Percentiles rank a stretch among this genome's conserved stretches.
Evolutionary conservation across 2,113 vertebrate species (phyloP).

Genomic region (Carlito syrichta): DNA sequence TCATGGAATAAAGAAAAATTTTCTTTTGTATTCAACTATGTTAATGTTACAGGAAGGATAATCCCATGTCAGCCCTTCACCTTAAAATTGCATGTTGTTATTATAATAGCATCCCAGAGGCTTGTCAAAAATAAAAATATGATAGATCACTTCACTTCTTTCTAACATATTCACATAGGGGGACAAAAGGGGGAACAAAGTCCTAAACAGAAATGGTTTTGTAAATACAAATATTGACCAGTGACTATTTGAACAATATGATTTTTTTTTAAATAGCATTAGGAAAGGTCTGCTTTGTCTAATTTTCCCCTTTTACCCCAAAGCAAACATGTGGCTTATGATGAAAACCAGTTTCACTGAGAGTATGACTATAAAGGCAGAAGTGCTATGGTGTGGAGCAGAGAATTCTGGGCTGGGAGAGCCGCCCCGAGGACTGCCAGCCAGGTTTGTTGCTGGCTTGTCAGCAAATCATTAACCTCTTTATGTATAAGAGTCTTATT

Average conservation of each 20-base stretch:
- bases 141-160: conserved; percentile 17
- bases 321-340: conserved; percentile 35
- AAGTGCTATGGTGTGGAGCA: not conserved
- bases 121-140: conserved; percentile 48
- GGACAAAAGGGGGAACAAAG: not conserved
- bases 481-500: conserved; percentile 44
- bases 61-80: conserved; percentile 12
- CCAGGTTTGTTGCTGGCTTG: conserved; percentile 36
- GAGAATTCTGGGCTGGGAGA: not conserved
- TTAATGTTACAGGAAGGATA: not conserved
- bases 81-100: not conserved
- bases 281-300: conserved; percentile 31
- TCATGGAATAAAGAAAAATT: not conserved
- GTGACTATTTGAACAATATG: not conserved
- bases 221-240: not conserved
- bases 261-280: conserved; percentile 3
- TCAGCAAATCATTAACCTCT: conserved; percentile 55
- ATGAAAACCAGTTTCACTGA: conserved; percentile 20
- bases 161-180: conserved; percentile 28
- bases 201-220: conserved; percentile 35
- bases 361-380: not conserved
- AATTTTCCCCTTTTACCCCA: conserved; percentile 26
- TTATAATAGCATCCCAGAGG: conserved; percentile 40
- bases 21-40: not conserved
- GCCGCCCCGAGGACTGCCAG: not conserved